phyloP scores from a whole-genome alignment of 2,797 vertebrate genomes.

The Podarcis lilfordi region DNA sequence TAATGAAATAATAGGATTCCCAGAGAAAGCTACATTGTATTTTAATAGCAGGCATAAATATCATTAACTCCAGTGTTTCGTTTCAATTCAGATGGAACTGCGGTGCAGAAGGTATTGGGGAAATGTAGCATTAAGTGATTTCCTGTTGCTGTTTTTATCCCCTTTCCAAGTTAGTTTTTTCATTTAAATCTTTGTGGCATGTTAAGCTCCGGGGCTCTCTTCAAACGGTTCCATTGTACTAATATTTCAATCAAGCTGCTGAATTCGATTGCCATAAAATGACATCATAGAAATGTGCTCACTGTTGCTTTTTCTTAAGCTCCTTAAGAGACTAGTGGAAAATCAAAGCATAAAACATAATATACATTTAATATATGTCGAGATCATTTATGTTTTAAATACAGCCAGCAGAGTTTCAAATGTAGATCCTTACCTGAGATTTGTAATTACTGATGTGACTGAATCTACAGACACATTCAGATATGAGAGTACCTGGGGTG shows the following conservation, averaged over 20 bases:
- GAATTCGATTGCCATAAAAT: constrained; percentile 2
- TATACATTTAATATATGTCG: background rate
- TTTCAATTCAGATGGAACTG: constrained; percentile 76
- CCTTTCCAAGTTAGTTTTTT: background rate
- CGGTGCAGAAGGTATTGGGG: constrained; percentile 41
- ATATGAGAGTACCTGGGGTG: background rate
- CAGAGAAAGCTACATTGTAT: constrained; percentile 74
- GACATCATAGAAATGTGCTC: background rate
- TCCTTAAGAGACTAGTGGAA: background rate
- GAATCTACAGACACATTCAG: background rate
- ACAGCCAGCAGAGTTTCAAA: background rate
- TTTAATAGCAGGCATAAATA: constrained; percentile 76
- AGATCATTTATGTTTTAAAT: background rate
- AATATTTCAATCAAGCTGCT: background rate
- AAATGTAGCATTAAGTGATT: constrained; percentile 19
- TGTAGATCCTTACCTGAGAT: background rate
- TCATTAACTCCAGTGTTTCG: constrained; percentile 75
- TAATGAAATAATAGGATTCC: constrained; percentile 76
- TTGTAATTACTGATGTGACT: background rate
- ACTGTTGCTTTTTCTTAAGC: background rate
- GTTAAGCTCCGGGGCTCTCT: background rate
- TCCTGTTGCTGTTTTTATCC: background rate
- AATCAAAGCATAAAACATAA: constrained; percentile 4
- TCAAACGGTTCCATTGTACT: background rate
- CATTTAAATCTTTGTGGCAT: constrained; percentile 9